Evolutionary conservation across 2,888 invertebrate genomes (phyloP).

Genomic region (Sialis fuliginosa): DNA sequence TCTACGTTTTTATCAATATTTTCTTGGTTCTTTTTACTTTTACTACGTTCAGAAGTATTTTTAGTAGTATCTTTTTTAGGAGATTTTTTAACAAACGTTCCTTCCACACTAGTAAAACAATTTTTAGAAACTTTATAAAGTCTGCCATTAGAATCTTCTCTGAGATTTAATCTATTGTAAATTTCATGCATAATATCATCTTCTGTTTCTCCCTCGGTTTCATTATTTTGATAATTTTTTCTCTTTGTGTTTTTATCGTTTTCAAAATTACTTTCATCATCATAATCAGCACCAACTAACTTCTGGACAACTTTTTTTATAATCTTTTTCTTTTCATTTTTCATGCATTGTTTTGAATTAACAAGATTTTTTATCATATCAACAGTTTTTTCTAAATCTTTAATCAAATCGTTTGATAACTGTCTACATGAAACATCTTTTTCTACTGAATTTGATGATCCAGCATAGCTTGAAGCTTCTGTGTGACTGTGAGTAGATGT

Average conservation of each 20-base stretch:
- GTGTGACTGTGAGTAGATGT: background rate
- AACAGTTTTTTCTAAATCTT: slow-evolving; percentile 43
- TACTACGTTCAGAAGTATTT: background rate
- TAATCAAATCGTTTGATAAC: slow-evolving; percentile 22
- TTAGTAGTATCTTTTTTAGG: background rate
- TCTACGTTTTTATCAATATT: background rate
- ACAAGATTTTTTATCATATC: slow-evolving; percentile 38
- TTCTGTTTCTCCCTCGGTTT: slow-evolving; percentile 1
- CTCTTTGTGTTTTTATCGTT: slow-evolving; percentile 2
- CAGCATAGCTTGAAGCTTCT: slow-evolving; percentile 4
- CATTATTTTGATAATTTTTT: background rate
- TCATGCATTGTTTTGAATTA: slow-evolving; percentile 37
- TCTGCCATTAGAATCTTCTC: background rate
- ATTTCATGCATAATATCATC: slow-evolving; percentile 1
- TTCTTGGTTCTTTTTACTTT: background rate
- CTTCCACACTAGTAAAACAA: too few relatives aligned
- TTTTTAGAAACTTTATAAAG: too few relatives aligned
- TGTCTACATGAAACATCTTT: slow-evolving; percentile 7
- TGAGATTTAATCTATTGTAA: background rate
- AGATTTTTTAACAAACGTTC: background rate
- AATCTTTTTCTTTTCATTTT: slow-evolving; percentile 38
- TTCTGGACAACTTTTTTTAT: slow-evolving; percentile 45
- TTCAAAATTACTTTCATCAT: slow-evolving; percentile 25
- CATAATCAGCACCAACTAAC: slow-evolving; percentile 37
- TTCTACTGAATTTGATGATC: background rate